Percentiles rank a stretch among this genome's conserved stretches.
phyloP scores from a whole-genome alignment of 1,140 invertebrate species.

The Antheraea mylitta region DNA sequence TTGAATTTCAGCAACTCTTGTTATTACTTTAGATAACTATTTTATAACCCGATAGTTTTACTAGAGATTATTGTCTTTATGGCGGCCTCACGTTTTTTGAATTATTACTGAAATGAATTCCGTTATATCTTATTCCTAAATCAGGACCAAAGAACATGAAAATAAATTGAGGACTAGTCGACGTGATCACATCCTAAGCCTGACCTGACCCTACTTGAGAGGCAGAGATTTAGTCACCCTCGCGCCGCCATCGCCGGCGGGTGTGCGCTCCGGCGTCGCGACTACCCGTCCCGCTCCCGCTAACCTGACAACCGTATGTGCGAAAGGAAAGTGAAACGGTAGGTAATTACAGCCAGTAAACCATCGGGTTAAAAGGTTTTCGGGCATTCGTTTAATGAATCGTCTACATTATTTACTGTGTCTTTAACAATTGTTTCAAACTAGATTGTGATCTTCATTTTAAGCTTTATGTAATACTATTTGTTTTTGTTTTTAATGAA shows the following conservation, averaged over 20 bases:
- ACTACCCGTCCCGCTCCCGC: constrained; percentile 47
- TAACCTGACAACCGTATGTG: constrained; percentile 43
- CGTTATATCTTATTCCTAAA: too few species aligned
- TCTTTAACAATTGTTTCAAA: constrained; percentile 14
- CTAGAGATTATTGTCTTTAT: too few species aligned
- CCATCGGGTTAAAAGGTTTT: constrained; percentile 50
- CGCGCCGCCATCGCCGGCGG: constrained; percentile 38
- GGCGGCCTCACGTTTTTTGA: too few species aligned
- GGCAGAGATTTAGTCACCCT: constrained; percentile 49
- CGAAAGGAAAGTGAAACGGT: constrained; percentile 53
- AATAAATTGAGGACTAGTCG: not conserved
- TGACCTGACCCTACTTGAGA: constrained; percentile 44
- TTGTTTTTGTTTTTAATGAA: not conserved
- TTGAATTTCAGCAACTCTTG: too few species aligned
- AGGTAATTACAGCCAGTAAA: constrained; percentile 41
- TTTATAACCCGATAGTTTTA: too few species aligned
- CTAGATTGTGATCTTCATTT: not conserved
- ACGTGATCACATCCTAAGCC: constrained; percentile 27
- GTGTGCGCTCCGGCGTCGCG: constrained; percentile 17
- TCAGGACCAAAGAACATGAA: not conserved
- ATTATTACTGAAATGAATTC: too few species aligned
- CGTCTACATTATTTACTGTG: constrained; percentile 21
- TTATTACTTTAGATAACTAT: too few species aligned
- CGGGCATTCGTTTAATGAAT: constrained; percentile 36
- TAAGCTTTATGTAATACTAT: not conserved